Evolutionary conservation across 2,888 invertebrate species (phyloP).

Genomic region (Vannuccia rotundouncinata): DNA sequence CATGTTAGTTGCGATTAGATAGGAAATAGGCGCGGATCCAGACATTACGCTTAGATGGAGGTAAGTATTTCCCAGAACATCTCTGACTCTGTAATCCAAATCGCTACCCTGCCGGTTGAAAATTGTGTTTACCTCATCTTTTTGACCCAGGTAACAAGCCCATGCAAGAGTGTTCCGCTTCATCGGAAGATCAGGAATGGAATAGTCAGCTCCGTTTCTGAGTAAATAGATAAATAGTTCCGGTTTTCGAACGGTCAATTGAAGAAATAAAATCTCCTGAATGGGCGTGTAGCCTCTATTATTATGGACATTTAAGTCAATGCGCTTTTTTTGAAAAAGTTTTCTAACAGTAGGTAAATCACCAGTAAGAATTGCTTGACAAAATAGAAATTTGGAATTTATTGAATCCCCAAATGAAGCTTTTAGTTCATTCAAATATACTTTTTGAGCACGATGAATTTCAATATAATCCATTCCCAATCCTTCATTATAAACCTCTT

Average conservation of each 20-base stretch:
- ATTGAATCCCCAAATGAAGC: neutral
- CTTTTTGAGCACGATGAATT: neutral
- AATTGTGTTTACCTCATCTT: neutral
- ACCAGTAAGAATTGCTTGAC: slow-evolving; percentile 1
- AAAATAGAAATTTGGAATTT: neutral
- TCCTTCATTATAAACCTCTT: neutral
- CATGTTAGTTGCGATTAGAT: neutral
- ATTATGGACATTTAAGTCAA: neutral
- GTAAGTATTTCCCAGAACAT: neutral
- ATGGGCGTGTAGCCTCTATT: neutral
- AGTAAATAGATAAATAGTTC: neutral
- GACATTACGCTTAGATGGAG: neutral
- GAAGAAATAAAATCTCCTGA: neutral
- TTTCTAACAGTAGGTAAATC: neutral
- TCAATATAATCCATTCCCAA: slow-evolving; percentile 3
- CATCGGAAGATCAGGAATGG: neutral
- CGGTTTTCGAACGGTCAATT: neutral
- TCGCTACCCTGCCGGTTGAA: neutral
- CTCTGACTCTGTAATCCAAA: neutral
- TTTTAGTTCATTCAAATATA: neutral
- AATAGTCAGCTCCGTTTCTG: neutral
- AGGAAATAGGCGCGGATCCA: neutral
- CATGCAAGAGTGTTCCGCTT: neutral
- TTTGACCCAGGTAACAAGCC: neutral
- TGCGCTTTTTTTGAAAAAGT: neutral